Percentiles rank a stretch among this genome's conserved stretches.
Evolutionary conservation across 2,797 vertebrate genomes (phyloP).

Genomic region (Brachyrhaphis roseni): DNA sequence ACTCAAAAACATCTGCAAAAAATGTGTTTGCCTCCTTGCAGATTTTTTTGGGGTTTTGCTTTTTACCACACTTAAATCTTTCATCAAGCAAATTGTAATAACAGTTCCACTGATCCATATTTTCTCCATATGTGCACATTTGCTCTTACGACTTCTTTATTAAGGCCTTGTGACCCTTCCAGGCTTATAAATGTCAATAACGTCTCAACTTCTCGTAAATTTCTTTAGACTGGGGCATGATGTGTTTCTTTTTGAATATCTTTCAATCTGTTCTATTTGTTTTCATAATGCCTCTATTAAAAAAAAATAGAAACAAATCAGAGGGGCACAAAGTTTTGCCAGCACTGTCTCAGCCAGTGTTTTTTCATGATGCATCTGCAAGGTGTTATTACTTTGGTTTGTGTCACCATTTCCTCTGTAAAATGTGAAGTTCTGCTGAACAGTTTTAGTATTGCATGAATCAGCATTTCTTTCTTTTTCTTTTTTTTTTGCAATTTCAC

Average conservation of each 20-base stretch:
- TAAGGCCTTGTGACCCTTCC: background rate
- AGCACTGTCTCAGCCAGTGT: background rate
- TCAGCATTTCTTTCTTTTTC: background rate
- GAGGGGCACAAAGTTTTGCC: background rate
- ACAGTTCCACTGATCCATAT: background rate
- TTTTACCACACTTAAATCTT: background rate
- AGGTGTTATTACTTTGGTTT: background rate
- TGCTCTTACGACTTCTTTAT: background rate
- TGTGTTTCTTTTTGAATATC: background rate
- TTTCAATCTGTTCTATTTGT: background rate
- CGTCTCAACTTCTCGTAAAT: background rate
- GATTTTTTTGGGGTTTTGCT: background rate
- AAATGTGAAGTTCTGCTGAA: background rate
- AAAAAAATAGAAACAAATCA: background rate
- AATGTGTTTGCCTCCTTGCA: background rate
- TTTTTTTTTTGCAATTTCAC: background rate
- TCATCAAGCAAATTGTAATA: background rate
- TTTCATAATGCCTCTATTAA: background rate
- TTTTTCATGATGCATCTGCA: background rate
- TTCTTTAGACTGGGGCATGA: background rate
- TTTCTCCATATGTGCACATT: background rate
- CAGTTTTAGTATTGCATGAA: background rate
- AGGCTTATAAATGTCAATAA: background rate
- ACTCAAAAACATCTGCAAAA: background rate
- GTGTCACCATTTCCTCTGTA: background rate